Conservation (phyloP, 2,888 invertebrate species). For the Fragum fragum region DNA sequence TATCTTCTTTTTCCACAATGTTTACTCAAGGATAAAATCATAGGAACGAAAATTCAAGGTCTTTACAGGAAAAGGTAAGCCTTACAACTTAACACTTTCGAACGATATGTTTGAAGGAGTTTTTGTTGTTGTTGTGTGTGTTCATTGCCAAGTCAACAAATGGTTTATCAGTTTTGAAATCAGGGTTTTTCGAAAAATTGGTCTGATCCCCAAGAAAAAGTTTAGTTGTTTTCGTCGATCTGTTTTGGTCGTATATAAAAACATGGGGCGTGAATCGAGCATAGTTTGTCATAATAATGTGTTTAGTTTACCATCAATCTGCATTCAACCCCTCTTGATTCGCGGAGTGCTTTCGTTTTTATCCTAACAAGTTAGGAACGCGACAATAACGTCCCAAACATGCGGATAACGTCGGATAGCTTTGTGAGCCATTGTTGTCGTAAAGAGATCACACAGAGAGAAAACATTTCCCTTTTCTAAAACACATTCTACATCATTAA, state of each 20-base stretch:
- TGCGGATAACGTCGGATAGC: slow-evolving; percentile 66
- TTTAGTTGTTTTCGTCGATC: slow-evolving; percentile 7
- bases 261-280: slow-evolving; percentile 68
- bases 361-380: slow-evolving; percentile 59
- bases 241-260: slow-evolving; percentile 48
- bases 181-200: slow-evolving; percentile 23
- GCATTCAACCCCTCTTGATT: slow-evolving; percentile 53
- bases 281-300: slow-evolving; percentile 65
- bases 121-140: too few species aligned
- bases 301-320: slow-evolving; percentile 64
- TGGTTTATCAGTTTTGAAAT: neutral
- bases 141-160: neutral
- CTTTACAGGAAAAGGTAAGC: too few species aligned
- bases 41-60: too few species aligned
- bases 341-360: slow-evolving; percentile 62
- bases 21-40: too few species aligned
- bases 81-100: too few species aligned
- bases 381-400: slow-evolving; percentile 56
- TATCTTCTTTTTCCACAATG: too few species aligned
- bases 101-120: too few species aligned
- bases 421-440: slow-evolving; percentile 56
- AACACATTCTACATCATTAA: too few species aligned
- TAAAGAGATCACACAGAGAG: slow-evolving; percentile 48
- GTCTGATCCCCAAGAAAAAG: slow-evolving; percentile 1
- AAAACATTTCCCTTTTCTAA: slow-evolving; percentile 23